Percentiles rank a stretch among this genome's conserved stretches.
Evolutionary conservation across 37 sponge, comb jelly and placozoan species (phyloP).

Genomic region (Axinella damicornis): DNA sequence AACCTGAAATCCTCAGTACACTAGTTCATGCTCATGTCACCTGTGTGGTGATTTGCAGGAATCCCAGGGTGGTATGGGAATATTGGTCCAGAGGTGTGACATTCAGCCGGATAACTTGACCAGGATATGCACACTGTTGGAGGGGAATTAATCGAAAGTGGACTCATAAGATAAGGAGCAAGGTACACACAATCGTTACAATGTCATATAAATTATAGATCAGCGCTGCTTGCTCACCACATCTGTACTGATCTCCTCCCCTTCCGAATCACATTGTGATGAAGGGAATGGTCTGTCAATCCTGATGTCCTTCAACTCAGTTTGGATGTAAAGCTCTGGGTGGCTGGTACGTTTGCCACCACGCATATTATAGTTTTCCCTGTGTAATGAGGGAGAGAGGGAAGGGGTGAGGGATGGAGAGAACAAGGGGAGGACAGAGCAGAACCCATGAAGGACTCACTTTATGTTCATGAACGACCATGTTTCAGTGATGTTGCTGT

Average conservation of each 20-base stretch:
- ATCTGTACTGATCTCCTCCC: too few species aligned
- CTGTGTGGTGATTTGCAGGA: not conserved
- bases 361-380: not conserved
- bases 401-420: too few species aligned
- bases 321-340: slow-evolving; percentile 15
- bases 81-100: slow-evolving; percentile 18
- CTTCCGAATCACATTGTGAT: too few species aligned
- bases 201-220: too few species aligned
- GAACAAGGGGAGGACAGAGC: too few species aligned
- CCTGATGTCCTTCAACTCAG: not conserved
- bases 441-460: not conserved
- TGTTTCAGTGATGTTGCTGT: not conserved
- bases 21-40: too few species aligned
- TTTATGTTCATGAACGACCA: slow-evolving; percentile 38
- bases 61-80: slow-evolving; percentile 2
- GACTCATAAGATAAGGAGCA: too few species aligned
- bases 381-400: not conserved
- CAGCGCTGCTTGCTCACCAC: too few species aligned
- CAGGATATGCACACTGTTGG: slow-evolving; percentile 21
- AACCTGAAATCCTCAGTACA: too few species aligned
- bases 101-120: not conserved
- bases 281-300: not conserved
- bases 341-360: not conserved
- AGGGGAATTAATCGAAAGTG: too few species aligned
- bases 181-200: too few species aligned